Evolutionary conservation across 2,797 vertebrate species (phyloP).

Genomic region (Micrastur ruficollis): DNA sequence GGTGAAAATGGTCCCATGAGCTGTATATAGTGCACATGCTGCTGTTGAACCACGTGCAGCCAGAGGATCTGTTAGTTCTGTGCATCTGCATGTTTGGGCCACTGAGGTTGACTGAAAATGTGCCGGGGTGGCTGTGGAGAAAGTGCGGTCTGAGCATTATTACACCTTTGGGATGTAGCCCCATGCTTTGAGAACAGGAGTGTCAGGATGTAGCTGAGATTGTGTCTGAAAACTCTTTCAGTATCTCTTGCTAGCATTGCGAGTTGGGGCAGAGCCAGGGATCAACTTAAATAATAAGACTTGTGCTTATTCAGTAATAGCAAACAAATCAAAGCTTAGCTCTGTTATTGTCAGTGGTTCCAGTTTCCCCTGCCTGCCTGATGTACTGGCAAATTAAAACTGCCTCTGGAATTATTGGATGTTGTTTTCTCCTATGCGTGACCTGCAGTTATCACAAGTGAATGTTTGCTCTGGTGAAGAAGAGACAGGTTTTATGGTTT

Average conservation of each 20-base stretch:
- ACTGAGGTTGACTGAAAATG: neutral
- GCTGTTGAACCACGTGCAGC: neutral
- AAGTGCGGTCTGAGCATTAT: neutral
- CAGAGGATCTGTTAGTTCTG: neutral
- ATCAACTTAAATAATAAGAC: neutral
- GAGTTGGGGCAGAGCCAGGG: rapidly evolving
- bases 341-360: neutral
- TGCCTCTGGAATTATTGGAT: neutral
- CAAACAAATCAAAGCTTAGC: neutral
- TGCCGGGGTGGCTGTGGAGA: neutral
- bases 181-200: neutral
- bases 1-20: neutral
- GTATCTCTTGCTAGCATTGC: neutral
- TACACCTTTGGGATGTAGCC: neutral
- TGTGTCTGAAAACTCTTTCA: neutral
- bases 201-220: neutral
- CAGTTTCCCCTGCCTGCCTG: neutral
- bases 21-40: neutral
- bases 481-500: neutral
- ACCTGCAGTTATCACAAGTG: neutral
- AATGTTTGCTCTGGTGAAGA: neutral
- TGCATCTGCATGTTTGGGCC: neutral
- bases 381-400: neutral
- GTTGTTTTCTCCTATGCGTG: neutral
- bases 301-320: neutral